A percentile compares a stretch with the other conserved stretches of the same genome.
phyloP scores from a whole-genome alignment of 2,888 invertebrate genomes.

The Venustoraphidia nigricollis region DNA sequence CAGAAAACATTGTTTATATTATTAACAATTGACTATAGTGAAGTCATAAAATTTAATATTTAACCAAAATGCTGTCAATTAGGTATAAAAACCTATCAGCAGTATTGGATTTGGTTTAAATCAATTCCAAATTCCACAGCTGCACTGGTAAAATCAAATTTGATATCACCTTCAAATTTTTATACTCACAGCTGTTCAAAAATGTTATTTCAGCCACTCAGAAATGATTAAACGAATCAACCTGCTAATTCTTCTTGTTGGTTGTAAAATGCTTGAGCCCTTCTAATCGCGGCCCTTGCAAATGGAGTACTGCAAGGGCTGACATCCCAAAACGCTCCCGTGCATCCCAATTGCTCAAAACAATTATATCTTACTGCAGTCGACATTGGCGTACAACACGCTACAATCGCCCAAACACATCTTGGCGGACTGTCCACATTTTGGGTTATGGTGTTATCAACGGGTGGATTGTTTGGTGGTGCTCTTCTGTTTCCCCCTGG shows the following conservation, averaged over 20 bases:
- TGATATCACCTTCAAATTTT: too few relatives aligned
- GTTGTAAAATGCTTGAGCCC: constrained; percentile 26
- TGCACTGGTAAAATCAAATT: too few relatives aligned
- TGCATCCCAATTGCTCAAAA: constrained; percentile 56
- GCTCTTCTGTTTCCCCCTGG: constrained; percentile 18
- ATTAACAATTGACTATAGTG: too few relatives aligned
- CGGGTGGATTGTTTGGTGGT: constrained; percentile 26
- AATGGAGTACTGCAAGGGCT: constrained; percentile 54
- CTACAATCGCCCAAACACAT: constrained; percentile 61
- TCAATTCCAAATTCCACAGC: too few relatives aligned
- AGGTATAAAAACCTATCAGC: too few relatives aligned
- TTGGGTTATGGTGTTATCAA: constrained; percentile 28
- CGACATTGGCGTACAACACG: constrained; percentile 46
- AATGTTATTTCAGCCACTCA: too few relatives aligned
- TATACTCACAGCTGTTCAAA: too few relatives aligned
- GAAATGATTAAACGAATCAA: background rate
- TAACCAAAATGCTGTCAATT: too few relatives aligned
- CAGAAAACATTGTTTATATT: too few relatives aligned
- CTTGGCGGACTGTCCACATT: constrained; percentile 31
- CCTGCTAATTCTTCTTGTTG: constrained; percentile 1
- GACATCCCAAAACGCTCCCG: constrained; percentile 54
- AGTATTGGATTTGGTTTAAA: too few relatives aligned
- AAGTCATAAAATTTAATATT: too few relatives aligned
- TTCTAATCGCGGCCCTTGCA: constrained; percentile 37
- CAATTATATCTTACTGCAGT: constrained; percentile 37